Evolutionary conservation across 2,113 vertebrate species (phyloP).

Genomic region (Cairina moschata): DNA sequence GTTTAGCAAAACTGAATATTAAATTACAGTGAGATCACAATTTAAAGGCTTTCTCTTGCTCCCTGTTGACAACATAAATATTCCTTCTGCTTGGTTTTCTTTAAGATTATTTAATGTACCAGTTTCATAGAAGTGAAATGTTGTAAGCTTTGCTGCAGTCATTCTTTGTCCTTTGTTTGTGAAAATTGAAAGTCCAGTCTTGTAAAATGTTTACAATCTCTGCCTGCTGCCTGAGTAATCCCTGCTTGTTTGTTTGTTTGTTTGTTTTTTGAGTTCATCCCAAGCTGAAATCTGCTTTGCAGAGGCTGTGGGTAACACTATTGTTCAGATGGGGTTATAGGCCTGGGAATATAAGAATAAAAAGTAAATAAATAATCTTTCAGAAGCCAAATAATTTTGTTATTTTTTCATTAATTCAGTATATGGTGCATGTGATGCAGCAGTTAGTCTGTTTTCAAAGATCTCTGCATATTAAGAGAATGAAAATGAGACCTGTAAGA

Average conservation of each 20-base stretch:
- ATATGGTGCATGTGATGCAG: fast-evolving
- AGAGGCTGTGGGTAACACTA: not conserved
- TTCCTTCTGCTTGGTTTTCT: not conserved
- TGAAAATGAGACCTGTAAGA: not conserved
- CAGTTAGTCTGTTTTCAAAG: not conserved
- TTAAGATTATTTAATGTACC: not conserved
- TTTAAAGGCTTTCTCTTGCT: not conserved
- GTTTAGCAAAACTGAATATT: not conserved
- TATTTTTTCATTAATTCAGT: not conserved
- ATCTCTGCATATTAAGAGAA: not conserved
- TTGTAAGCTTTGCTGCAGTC: not conserved
- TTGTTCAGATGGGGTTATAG: not conserved
- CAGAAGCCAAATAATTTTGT: not conserved
- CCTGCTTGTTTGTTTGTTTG: no score
- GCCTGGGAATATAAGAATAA: not conserved
- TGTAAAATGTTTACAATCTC: not conserved
- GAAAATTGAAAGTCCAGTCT: not conserved
- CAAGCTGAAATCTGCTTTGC: not conserved
- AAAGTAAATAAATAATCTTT: not conserved
- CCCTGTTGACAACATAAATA: not conserved
- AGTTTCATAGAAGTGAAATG: not conserved
- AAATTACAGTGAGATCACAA: not conserved
- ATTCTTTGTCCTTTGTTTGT: not conserved
- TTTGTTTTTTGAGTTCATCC: not conserved
- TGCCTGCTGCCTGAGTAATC: not conserved